Evolutionary conservation across 2,888 invertebrate genomes (phyloP), one percentile per base, ranked within the genome.

Genomic region (Scaptodrosophila latifasciaeformis): DNA sequence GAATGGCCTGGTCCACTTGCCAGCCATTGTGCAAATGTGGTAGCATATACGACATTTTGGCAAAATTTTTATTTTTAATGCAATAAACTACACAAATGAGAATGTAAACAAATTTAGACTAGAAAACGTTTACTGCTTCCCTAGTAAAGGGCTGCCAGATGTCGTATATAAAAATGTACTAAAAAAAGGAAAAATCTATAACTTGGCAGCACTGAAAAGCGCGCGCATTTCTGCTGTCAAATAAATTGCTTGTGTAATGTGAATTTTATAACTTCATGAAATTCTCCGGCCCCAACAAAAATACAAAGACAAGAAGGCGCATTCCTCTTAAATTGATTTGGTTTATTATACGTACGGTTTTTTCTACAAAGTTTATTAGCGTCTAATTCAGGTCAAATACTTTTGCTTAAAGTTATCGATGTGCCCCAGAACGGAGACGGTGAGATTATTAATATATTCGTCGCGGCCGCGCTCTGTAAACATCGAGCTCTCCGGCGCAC

Each of bases 1-100:
- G 88, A 83, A 99, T 99, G 49, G 99, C 98, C 87, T 99, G 99
- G 85, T 99, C 99, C 2, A 99, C 99, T 88, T 99, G 99, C 98
- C 99, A 99, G 31, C 99, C 99, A 87, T 99, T 99, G 89, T 97
- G 96, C 79, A 99, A 91, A 93, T 99, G 99, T 70, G 97, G 96
- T 79, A 99, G 88, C 99, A 99, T 99, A 88, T 99, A 99, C 88
- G 99, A 99, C 99, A 99, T 99, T 62, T 83, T 91, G 81, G 2
- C 2, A 10, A 15, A 53, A 62, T 76, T 46, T 63, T 63, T 35
- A 63, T 37, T 49, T 54, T 27, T 2, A n/a, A 9, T 17, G 10
- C 3, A 49, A 27, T n/a, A 51, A 35, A 2, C 10, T 17, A 37
- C 13, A 10, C 37, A 9, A 55, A 7, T 39, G 29, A 40, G 57